These are phyloP conservation scores for Heliothis peltigera DNA, from an alignment of 2,888 invertebrate genomes.

Conservation along the genomic window DNA sequence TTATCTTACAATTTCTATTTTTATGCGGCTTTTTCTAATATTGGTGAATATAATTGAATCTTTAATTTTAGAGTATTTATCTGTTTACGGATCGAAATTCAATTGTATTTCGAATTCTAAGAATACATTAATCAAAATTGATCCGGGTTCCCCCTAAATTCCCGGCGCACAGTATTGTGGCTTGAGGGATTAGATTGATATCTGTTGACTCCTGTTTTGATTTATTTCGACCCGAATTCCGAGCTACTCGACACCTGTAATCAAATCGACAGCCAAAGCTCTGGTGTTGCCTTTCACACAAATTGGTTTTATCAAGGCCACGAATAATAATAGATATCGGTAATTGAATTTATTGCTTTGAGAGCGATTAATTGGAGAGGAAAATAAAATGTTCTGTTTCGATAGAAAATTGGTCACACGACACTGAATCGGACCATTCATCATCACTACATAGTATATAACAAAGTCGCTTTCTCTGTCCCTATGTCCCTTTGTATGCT, in stretches of 20 bases:
- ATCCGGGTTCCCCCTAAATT: slow-evolving; percentile 34
- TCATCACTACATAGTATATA: no score
- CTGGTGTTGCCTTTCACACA: slow-evolving; percentile 5
- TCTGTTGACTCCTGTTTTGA: slow-evolving; percentile 57
- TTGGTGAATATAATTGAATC: not conserved
- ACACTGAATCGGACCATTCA: slow-evolving; percentile 4
- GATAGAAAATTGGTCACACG: not conserved
- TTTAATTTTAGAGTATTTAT: slow-evolving; percentile 20
- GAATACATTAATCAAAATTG: slow-evolving; percentile 46
- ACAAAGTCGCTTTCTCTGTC: no score
- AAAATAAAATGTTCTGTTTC: not conserved
- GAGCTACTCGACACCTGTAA: slow-evolving; percentile 39
- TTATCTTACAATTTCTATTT: not conserved
- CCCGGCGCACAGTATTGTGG: slow-evolving; percentile 37
- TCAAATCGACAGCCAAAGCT: slow-evolving; percentile 24
- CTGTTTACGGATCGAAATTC: slow-evolving; percentile 8
- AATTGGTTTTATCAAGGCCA: slow-evolving; percentile 8
- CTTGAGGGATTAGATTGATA: slow-evolving; percentile 53
- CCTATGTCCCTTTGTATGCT: no score
- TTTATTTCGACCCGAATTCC: slow-evolving; percentile 49
- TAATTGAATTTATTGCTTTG: not conserved
- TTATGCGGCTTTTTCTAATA: slow-evolving; percentile 4
- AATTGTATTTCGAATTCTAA: slow-evolving; percentile 17
- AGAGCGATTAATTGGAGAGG: not conserved
- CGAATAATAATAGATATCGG: not conserved